Percentiles rank a stretch among this genome's conserved stretches.
These are phyloP conservation scores for Luperina testacea DNA, from an alignment of 2,888 invertebrate genomes.

Conservation along the genomic window DNA sequence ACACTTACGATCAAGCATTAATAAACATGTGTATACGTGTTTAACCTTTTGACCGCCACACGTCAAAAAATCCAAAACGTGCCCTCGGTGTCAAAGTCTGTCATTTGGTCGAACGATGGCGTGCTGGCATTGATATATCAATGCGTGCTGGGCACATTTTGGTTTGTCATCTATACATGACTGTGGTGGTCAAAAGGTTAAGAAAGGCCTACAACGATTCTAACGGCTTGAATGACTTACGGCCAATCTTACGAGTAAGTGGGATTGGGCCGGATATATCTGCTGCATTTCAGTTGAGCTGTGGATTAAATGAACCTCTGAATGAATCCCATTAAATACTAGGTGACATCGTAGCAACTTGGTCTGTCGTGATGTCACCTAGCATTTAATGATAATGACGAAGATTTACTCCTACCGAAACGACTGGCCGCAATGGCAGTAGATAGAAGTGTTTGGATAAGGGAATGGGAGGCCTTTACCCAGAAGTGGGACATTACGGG, in stretches of 20 bases:
- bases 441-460: too few relatives aligned
- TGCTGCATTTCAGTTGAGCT: not conserved
- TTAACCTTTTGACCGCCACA: too few relatives aligned
- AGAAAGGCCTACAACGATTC: not conserved
- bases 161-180: too few relatives aligned
- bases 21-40: not conserved
- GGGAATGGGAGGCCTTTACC: not conserved
- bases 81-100: too few relatives aligned
- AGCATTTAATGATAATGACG: too few relatives aligned
- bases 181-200: too few relatives aligned
- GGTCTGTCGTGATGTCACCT: too few relatives aligned
- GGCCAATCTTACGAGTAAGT: not conserved
- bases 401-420: not conserved
- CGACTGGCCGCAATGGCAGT: not conserved
- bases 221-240: not conserved
- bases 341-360: too few relatives aligned
- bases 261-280: not conserved
- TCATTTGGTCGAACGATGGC: too few relatives aligned
- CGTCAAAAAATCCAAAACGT: too few relatives aligned
- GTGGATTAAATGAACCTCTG: not conserved
- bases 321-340: not conserved
- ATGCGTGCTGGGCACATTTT: too few relatives aligned
- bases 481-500: not conserved
- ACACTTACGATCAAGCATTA: not conserved
- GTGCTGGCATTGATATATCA: too few relatives aligned